A percentile compares a stretch with the other conserved stretches of the same genome.
phyloP scores from a whole-genome alignment of 2,113 vertebrate genomes.

The Hymenochirus boettgeri region DNA sequence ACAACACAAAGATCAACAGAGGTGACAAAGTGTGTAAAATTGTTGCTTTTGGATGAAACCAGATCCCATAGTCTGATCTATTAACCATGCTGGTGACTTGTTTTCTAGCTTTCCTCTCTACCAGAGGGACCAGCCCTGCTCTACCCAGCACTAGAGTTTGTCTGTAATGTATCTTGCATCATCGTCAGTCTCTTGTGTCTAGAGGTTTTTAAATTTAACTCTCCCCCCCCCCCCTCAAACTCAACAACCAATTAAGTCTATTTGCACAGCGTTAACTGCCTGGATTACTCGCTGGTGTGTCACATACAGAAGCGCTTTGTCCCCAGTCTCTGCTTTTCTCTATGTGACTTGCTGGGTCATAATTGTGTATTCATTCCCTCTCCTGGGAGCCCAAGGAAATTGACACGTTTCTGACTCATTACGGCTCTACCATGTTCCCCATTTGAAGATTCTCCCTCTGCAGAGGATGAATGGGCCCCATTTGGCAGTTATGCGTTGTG shows the following conservation, averaged over 20 bases:
- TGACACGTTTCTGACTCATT: constrained; percentile 36
- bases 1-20: too few species aligned
- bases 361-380: constrained; percentile 33
- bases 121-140: too few species aligned
- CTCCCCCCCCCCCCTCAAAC: background rate
- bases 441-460: constrained; percentile 18
- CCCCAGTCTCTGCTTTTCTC: constrained; percentile 6
- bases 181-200: background rate
- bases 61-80: too few species aligned
- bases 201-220: constrained; percentile 1
- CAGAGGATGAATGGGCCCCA: constrained; percentile 16
- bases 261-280: constrained; percentile 18
- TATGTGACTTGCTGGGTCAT: constrained; percentile 7
- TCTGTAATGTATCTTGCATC: too few species aligned
- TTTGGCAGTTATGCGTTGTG: constrained; percentile 11
- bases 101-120: too few species aligned
- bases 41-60: too few species aligned
- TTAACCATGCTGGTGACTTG: too few species aligned
- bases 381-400: constrained; percentile 29
- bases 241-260: constrained; percentile 21
- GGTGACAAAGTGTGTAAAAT: too few species aligned
- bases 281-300: constrained; percentile 23
- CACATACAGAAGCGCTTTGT: constrained; percentile 32
- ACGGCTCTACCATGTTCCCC: constrained; percentile 21
- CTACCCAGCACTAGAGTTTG: too few species aligned